Conservation (phyloP, 92 coral and sea anemone species). For the Palythoa heliodiscus region DNA sequence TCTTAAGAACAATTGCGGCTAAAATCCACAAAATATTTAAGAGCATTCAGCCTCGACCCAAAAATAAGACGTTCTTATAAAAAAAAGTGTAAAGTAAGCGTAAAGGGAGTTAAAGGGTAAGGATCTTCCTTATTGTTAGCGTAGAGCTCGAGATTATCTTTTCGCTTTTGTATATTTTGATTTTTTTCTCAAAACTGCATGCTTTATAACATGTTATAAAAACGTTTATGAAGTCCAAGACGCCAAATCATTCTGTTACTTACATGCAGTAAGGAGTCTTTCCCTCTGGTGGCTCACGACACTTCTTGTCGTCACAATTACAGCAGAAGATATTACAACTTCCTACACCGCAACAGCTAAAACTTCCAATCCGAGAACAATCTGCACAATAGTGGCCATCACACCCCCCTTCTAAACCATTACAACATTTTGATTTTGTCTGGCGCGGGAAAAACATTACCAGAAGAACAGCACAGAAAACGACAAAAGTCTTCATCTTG, state of each 20-base stretch:
- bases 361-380: not conserved
- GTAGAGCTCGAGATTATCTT: no score
- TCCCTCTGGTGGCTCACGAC: slow-evolving; percentile 6
- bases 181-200: no score
- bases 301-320: slow-evolving; percentile 9
- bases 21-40: no score
- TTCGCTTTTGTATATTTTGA: no score
- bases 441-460: not conserved
- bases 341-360: not conserved
- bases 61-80: no score
- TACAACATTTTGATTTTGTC: not conserved
- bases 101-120: no score
- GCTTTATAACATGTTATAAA: no score
- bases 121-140: no score
- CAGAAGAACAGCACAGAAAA: slow-evolving; percentile 1
- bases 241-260: not conserved
- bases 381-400: slow-evolving; percentile 20
- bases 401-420: not conserved
- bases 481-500: not conserved
- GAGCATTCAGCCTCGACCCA: no score
- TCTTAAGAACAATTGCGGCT: no score
- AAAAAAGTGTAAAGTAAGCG: no score
- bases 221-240: no score
- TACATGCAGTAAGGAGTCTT: not conserved
- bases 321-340: slow-evolving; percentile 23